These are phyloP conservation scores for Solenodon paradoxus DNA, from an alignment of 2,113 vertebrate genomes.

Conservation along the genomic window DNA sequence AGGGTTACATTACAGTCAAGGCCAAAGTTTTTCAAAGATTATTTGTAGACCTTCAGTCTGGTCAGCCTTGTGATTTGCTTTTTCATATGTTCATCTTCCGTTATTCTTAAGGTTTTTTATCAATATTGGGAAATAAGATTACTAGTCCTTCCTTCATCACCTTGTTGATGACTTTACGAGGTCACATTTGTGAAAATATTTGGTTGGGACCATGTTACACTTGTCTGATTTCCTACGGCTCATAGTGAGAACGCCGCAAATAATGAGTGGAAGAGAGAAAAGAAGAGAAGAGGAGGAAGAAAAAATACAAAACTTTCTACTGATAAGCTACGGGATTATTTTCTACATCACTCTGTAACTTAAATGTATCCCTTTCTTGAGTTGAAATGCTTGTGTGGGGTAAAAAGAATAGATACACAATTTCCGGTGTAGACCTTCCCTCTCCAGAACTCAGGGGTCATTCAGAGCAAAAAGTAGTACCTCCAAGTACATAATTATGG, in stretches of 20 bases:
- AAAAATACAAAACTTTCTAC: neutral
- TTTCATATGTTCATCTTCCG: neutral
- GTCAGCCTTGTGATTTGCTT: neutral
- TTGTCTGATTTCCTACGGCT: neutral
- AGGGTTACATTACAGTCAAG: neutral
- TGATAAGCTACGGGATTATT: neutral
- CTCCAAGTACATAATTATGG: neutral
- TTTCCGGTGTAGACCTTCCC: neutral
- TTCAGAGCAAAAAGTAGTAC: neutral
- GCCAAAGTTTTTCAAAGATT: neutral
- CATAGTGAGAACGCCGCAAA: neutral
- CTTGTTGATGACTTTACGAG: neutral
- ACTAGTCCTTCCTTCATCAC: neutral
- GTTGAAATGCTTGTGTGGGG: neutral
- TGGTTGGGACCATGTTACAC: neutral
- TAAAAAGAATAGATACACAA: neutral
- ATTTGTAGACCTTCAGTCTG: neutral
- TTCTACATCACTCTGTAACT: neutral
- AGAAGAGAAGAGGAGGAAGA: neutral
- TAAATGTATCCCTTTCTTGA: neutral
- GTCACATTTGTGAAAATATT: neutral
- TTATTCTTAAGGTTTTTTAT: neutral
- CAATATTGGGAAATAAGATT: neutral
- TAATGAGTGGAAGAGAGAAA: neutral
- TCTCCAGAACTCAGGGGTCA: neutral